These are phyloP conservation scores for Meriones psammophilus DNA, from an alignment of 2,797 vertebrate species.

Conservation along the genomic window DNA sequence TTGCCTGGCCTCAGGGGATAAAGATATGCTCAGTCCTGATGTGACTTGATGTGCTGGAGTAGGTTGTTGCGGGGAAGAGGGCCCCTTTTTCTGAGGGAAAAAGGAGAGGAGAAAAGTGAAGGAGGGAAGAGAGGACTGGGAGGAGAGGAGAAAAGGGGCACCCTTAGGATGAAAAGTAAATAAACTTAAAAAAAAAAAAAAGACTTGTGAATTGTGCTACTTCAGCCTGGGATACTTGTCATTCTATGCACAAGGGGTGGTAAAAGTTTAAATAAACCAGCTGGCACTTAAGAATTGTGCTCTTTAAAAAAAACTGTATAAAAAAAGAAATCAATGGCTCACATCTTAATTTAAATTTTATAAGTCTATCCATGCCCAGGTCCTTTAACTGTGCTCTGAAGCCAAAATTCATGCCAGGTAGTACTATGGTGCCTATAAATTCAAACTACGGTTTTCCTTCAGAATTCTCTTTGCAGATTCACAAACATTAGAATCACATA, in stretches of 20 bases:
- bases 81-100: too few species aligned
- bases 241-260: constrained; percentile 60
- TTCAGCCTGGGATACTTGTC: background rate
- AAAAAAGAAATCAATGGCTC: constrained; percentile 40
- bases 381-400: constrained; percentile 87
- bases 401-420: constrained; percentile 81
- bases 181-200: too few species aligned
- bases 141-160: too few species aligned
- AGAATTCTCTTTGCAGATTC: constrained; percentile 85
- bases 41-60: too few species aligned
- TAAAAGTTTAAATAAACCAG: constrained; percentile 78
- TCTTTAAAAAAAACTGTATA: constrained; percentile 44
- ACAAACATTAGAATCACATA: constrained; percentile 86
- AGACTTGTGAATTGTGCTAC: background rate
- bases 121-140: too few species aligned
- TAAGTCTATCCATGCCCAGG: constrained; percentile 83
- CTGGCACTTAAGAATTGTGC: constrained; percentile 18
- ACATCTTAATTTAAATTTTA: constrained; percentile 22
- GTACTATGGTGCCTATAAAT: constrained; percentile 82
- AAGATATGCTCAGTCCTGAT: too few species aligned
- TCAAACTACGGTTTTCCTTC: constrained; percentile 78
- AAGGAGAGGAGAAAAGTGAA: too few species aligned
- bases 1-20: too few species aligned
- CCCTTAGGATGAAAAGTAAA: too few species aligned
- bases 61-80: too few species aligned